These are phyloP conservation scores for Falco novaeseelandiae DNA, from an alignment of 2,797 vertebrate genomes.

Conservation along the genomic window DNA sequence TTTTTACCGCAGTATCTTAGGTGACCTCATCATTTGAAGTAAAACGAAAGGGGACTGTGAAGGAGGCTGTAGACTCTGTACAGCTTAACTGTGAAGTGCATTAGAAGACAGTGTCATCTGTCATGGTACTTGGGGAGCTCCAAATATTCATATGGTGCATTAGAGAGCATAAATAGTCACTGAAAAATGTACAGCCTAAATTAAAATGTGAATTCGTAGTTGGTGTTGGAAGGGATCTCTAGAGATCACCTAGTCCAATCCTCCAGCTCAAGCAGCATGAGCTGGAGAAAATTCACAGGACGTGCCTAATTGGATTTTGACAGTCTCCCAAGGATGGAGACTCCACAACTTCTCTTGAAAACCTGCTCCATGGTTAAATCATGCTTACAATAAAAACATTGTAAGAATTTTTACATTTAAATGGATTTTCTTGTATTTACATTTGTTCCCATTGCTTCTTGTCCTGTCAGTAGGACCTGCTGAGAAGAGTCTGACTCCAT, in stretches of 20 bases:
- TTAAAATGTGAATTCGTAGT: neutral
- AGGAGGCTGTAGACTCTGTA: neutral
- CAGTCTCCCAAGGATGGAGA: neutral
- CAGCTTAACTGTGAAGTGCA: neutral
- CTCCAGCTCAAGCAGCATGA: neutral
- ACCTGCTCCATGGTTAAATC: neutral
- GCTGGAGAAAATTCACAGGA: neutral
- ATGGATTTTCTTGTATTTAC: neutral
- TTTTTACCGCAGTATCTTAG: neutral
- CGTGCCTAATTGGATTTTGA: neutral
- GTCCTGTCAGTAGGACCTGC: neutral
- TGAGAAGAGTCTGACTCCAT: neutral
- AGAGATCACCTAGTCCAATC: neutral
- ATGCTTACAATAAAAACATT: neutral
- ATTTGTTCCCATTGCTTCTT: neutral
- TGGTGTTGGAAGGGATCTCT: neutral
- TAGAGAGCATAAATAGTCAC: neutral
- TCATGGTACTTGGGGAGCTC: neutral
- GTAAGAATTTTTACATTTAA: neutral
- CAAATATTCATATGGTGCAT: neutral
- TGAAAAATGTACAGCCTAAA: neutral
- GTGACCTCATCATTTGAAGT: neutral
- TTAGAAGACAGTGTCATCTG: neutral
- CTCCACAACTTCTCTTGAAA: neutral
- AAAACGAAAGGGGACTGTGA: neutral